These are phyloP conservation scores for Calliphora vomitoria DNA, from an alignment of 2,888 invertebrate species.

Conservation along the genomic window DNA sequence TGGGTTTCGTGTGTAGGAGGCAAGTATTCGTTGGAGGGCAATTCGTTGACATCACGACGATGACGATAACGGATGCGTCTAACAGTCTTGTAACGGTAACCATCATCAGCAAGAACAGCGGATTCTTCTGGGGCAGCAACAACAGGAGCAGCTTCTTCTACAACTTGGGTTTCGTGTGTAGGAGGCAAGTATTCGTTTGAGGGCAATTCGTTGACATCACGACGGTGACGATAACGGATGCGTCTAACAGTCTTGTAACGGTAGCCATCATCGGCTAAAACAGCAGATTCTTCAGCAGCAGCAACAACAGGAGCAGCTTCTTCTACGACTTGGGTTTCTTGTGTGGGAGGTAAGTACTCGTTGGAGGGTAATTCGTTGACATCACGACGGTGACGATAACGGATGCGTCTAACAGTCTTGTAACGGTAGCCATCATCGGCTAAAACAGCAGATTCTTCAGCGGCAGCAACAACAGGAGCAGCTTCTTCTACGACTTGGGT, in stretches of 20 bases:
- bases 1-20: conserved; percentile 75
- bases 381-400: conserved; percentile 74
- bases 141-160: conserved; percentile 59
- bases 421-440: conserved; percentile 76
- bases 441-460: conserved; percentile 45
- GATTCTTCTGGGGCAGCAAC: conserved; percentile 24
- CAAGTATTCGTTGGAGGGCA: conserved; percentile 77
- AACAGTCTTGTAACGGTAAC: conserved; percentile 76
- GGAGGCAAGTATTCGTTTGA: conserved; percentile 45
- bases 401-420: conserved; percentile 74
- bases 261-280: conserved; percentile 72
- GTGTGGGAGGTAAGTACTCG: conserved; percentile 76
- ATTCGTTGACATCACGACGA: conserved; percentile 77
- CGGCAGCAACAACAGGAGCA: conserved; percentile 42
- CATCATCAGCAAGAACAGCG: conserved; percentile 64
- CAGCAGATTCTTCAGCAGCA: conserved; percentile 27
- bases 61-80: conserved; percentile 63
- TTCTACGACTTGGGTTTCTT: conserved; percentile 60
- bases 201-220: conserved; percentile 72
- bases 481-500: conserved; percentile 53
- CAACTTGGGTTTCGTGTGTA: conserved; percentile 59
- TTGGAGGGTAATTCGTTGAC: conserved; percentile 72
- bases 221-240: conserved; percentile 71
- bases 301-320: conserved; percentile 61
- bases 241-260: conserved; percentile 76